Evolutionary conservation across 2,113 vertebrate species (phyloP).

Genomic region (Marmota flaviventris): DNA sequence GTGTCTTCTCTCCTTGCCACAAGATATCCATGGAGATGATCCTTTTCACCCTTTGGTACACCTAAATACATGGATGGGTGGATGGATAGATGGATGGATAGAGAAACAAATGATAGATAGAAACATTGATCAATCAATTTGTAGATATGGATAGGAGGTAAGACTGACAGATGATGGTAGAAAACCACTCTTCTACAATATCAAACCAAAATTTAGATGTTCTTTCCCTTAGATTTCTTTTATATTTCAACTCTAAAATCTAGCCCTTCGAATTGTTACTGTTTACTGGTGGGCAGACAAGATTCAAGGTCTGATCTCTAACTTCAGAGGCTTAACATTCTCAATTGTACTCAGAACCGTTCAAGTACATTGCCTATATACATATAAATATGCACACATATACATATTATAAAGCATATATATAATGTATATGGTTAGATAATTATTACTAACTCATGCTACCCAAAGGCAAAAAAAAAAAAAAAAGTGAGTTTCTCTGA

Average conservation of each 20-base stretch:
- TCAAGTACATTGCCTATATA: background rate
- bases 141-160: background rate
- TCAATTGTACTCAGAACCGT: slow-evolving; percentile 10
- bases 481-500: background rate
- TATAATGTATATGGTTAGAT: background rate
- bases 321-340: background rate
- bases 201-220: background rate
- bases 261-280: background rate
- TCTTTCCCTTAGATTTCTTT: slow-evolving; percentile 7
- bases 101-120: background rate
- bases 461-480: background rate
- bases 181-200: background rate
- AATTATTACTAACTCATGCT: slow-evolving; percentile 13
- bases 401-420: background rate
- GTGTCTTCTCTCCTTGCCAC: background rate
- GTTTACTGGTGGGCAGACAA: background rate
- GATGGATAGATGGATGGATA: no score
- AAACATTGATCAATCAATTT: background rate
- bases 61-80: no score
- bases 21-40: background rate
- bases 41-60: background rate
- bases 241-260: background rate
- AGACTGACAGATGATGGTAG: background rate
- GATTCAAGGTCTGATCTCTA: background rate
- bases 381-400: background rate